Base-by-base conservation (phyloP, 1,140 invertebrate species). In the Colletes latitarsis region DNA sequence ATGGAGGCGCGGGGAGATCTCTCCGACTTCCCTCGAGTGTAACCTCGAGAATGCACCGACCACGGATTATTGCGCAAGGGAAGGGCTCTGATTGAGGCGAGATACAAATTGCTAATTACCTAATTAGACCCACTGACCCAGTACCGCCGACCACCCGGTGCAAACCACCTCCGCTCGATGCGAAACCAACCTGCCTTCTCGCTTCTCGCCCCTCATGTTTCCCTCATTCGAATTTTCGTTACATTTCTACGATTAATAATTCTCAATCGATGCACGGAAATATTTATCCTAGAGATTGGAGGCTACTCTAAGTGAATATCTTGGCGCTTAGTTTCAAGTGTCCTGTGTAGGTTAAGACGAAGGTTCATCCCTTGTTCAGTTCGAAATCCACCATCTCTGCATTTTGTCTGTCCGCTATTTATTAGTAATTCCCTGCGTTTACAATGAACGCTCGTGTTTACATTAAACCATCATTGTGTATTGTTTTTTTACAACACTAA, bases 101-200 rank as follows among this genome's bases (percentile, higher is more conserved):
- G 88, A 87, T 91, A 86, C 81, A 91, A 90, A 90, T 85, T 82
- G 81, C 84, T 91, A 88, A 92, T 92, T 91, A 88, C 85, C 89
- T 92, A 92, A 92, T 92, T 91, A 92, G 88, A 89, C 81, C 85
- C 85, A 83, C 70, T 88, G 86, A 90, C 83, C 86, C 76, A 88
- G 74, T 84, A 86, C 75, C 71, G 58, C 39, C 87, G 87, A 80
- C 86, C 85, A 88, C 85, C 86, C 78, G 84, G 77, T 53, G 6
- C 30, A 14, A 72, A 67, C 77, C 30, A 60, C 62, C 76, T 67
- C 41, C 39, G 62, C 68, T 17, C 39, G 74, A 55, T 60, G 71
- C 62, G 72, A 82, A 60, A 53, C 62, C 69, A 76, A 60, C 64
- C 43, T 62, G 55, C 58, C 64, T 49, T 79, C 78, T 83, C 62